Evolutionary conservation across 2,888 invertebrate species (phyloP), one percentile per base, ranked within the genome.

Genomic region (Frankliniella intonsa): DNA sequence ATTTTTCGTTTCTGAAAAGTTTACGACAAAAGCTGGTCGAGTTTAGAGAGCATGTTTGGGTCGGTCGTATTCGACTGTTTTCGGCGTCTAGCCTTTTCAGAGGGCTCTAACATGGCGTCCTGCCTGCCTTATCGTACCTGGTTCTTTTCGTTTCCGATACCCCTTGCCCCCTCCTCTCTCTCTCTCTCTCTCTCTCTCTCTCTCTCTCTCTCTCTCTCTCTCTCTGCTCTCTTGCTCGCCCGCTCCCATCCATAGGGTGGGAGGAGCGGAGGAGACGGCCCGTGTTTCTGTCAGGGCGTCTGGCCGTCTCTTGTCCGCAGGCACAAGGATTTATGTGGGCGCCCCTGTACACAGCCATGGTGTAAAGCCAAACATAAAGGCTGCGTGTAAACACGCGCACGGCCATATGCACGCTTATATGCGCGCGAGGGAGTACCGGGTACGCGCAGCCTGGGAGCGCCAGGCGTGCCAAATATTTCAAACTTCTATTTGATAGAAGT

Each of bases 321-420:
- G 69, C 69, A 9, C 69, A 12, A 76, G 22, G 69, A 76, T 76
- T 76, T 76, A 76, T 76, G 22, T 22, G 69, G 69, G 69, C 69
- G 69, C 69, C 69, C 25, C 22, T 17, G n/a, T 19, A 62, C 62
- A 76, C 69, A 9, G 69, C 22, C 69, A n/a, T 76, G 69, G 69
- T 76, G 69, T 76, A 76, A 76, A 76, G 69, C 25, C 69, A 76
- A 76, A 76, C 69, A 76, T 76, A 76, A 76, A 76, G 69, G 69
- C 69, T 38, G 38, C 69, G 69, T 76, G 69, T 76, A 76, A 76
- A 76, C 69, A 76, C 69, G 25, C 69, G 69, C 38, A 38, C 38
- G 3, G 38, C 38, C 38, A 38, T 38, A 38, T 38, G 38, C 38
- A 5, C 38, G 38, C 38, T 38, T 38, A 38, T 38, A 38, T 38